Conservation (phyloP, 2,113 vertebrate genomes). For the Hemicordylus capensis region DNA sequence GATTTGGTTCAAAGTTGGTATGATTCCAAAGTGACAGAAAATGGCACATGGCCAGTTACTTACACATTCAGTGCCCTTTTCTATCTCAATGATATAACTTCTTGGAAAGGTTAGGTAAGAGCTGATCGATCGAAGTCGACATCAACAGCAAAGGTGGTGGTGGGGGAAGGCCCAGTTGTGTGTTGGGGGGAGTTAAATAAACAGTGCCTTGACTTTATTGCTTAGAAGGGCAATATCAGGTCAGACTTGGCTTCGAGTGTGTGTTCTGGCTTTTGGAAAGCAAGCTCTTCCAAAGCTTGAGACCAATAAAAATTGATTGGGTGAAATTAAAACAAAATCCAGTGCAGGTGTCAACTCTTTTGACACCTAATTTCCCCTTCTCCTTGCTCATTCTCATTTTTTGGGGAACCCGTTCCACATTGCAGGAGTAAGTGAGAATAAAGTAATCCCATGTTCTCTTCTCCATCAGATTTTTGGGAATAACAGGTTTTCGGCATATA, state of each 20-base stretch:
- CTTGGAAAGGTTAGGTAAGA: slow-evolving; percentile 29
- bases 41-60: slow-evolving; percentile 13
- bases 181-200: not conserved
- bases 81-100: slow-evolving; percentile 16
- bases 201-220: not conserved
- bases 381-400: not conserved
- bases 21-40: slow-evolving; percentile 11
- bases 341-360: not conserved
- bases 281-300: not conserved
- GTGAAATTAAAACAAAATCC: not conserved
- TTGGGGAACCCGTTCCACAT: not conserved
- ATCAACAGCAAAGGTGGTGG: slow-evolving; percentile 16
- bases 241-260: not conserved
- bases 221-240: slow-evolving; percentile 7
- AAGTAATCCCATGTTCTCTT: not conserved
- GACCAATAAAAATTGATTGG: not conserved
- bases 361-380: not conserved
- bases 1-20: slow-evolving; percentile 22
- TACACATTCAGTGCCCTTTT: slow-evolving; percentile 15
- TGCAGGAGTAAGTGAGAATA: not conserved
- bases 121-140: not conserved
- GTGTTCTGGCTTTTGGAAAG: not conserved
- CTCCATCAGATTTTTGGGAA: not conserved
- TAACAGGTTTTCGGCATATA: not conserved
- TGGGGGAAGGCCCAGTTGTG: not conserved